Base-by-base conservation (phyloP, 1,140 invertebrate species). In the Drosophila gunungcola region DNA sequence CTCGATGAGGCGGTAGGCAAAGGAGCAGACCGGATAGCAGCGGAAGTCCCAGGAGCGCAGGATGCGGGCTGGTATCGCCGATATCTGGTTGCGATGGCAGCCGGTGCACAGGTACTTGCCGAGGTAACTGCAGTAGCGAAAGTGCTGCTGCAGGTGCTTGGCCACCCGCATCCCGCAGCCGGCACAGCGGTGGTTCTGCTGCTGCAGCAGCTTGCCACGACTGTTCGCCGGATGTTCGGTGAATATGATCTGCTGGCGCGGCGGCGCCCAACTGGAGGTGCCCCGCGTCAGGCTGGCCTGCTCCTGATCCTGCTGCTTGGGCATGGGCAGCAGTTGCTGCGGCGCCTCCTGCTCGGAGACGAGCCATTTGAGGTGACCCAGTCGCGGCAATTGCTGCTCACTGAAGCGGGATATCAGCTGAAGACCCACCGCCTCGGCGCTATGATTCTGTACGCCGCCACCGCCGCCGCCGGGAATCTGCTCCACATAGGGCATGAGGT, bases 41-140 rank as follows among this genome's bases (percentile, higher is more conserved):
- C 79, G 79, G 45, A 92, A 92, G 61, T 94, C 93, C 93, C 93
- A 94, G 80, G 95, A 95, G 63, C 95, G 93, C 11, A 97, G 92
- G 43, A 98, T 95, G 80, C 95, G 94, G 11, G 95, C 96, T 16
- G 97, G 97, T 79, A 98, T 96, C 53, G 95, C 92, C 4, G 95
- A 93, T 51, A 95, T 93, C 78, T 97, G 94, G 91, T 97, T 96
- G 9, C 94, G 95, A 92, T 98, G 97, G 91, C 97, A 98, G 34
- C 96, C 96, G 5, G 97, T 97, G 91, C 97, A 98, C 92, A 98
- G 97, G 92, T 97, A 97, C 81, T 97, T 95, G 12, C 97, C 97
- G 48, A 97, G 93, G 91, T 98, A 98, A 84, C 97, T 95, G 92
- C 97, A 98, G 84, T 97, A 97, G 7, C 96, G 94, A 92, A 96